Evolutionary conservation across 2,888 invertebrate genomes (phyloP).

Genomic region (Stenolophus ochropezus): DNA sequence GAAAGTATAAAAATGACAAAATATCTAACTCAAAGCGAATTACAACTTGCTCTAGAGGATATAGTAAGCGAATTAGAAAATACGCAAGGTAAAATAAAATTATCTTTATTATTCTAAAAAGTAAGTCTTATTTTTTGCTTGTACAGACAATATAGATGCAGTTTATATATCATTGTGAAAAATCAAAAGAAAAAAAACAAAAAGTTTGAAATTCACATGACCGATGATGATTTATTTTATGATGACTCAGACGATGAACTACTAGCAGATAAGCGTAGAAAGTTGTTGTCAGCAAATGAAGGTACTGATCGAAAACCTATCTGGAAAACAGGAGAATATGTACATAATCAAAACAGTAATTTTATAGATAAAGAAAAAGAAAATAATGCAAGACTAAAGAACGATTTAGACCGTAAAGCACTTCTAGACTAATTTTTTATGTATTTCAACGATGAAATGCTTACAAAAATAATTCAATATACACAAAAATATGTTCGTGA

Average conservation of each 20-base stretch:
- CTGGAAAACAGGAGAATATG: neutral
- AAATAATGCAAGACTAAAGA: constrained; percentile 4
- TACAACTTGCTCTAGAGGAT: neutral
- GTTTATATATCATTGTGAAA: constrained; percentile 2
- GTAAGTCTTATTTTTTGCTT: neutral
- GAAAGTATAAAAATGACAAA: constrained; percentile 1
- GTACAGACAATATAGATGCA: neutral
- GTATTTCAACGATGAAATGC: constrained; percentile 1
- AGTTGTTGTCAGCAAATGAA: neutral
- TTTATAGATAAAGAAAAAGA: constrained; percentile 5
- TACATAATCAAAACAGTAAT: neutral
- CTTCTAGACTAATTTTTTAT: neutral
- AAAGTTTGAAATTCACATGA: constrained; percentile 9
- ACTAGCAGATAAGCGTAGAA: neutral
- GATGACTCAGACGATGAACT: neutral
- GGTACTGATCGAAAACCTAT: neutral
- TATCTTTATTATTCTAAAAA: neutral
- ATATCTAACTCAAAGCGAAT: neutral
- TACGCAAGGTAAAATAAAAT: neutral
- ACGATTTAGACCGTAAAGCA: constrained; percentile 4
- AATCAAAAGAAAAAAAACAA: neutral
- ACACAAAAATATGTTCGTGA: constrained; percentile 21
- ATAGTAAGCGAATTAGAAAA: constrained; percentile 1
- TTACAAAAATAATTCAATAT: neutral
- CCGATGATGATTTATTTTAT: neutral